Evolutionary conservation across 2,888 invertebrate species (phyloP).

Genomic region (Busseola fusca): DNA sequence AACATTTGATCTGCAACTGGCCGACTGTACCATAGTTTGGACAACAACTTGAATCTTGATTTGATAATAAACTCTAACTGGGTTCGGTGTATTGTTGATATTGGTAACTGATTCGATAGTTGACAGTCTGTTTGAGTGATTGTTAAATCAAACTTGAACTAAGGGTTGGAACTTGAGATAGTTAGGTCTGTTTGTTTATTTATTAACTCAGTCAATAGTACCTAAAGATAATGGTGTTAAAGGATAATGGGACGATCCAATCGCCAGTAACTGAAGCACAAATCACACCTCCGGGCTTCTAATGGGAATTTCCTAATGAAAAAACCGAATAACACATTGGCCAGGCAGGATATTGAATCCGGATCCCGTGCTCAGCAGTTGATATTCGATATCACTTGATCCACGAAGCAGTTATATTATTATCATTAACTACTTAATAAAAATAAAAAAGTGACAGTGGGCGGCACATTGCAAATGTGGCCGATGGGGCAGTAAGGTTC

Average conservation of each 20-base stretch:
- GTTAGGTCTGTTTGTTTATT: background rate
- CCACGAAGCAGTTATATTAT: background rate
- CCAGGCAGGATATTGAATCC: background rate
- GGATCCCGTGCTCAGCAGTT: background rate
- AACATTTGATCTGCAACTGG: too few relatives aligned
- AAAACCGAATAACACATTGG: too few relatives aligned
- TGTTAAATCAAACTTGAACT: constrained; percentile 16
- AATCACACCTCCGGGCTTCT: background rate
- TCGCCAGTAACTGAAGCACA: background rate
- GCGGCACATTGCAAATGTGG: too few relatives aligned
- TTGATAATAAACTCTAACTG: constrained; percentile 23
- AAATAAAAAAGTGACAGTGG: too few relatives aligned
- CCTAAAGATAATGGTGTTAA: too few relatives aligned
- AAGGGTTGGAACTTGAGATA: background rate
- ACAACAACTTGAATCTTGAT: constrained; percentile 30
- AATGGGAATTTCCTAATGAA: background rate
- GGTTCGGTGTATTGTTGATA: constrained; percentile 13
- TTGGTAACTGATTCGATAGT: constrained; percentile 15
- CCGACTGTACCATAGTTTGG: background rate
- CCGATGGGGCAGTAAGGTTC: too few relatives aligned
- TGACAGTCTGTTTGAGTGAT: constrained; percentile 13
- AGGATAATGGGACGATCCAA: too few relatives aligned
- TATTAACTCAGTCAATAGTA: background rate
- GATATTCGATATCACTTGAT: background rate
- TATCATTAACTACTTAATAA: too few relatives aligned